These are phyloP conservation scores for Gastracanthus pulcherrimus DNA, from an alignment of 2,888 invertebrate genomes.

Conservation along the genomic window DNA sequence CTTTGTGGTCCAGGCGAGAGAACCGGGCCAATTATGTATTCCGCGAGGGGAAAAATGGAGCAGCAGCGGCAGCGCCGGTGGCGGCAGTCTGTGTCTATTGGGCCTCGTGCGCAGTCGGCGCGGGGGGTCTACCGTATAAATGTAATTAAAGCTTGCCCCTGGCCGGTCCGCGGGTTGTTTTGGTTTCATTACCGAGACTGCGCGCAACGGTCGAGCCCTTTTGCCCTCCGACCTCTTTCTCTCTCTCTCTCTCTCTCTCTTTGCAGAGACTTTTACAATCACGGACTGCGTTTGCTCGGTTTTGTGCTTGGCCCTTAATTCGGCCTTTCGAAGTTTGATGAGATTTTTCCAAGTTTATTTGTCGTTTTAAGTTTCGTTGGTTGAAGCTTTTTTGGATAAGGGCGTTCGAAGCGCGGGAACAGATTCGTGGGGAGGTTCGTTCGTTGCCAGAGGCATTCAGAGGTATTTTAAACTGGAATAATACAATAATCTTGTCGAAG, in stretches of 20 bases:
- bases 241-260: neutral
- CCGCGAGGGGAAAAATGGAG: neutral
- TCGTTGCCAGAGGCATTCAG: too few relatives aligned
- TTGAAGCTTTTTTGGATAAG: too few relatives aligned
- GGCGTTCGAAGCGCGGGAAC: too few relatives aligned
- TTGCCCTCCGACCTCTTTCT: neutral
- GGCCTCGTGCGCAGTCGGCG: too few relatives aligned
- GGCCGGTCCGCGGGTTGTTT: constrained; percentile 73
- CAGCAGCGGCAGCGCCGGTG: neutral
- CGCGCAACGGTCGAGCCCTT: constrained; percentile 57
- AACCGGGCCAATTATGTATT: constrained; percentile 33
- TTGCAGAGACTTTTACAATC: neutral
- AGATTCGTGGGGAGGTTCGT: neutral
- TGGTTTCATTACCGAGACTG: constrained; percentile 72
- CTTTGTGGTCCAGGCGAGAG: constrained; percentile 46
- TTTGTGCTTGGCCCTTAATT: too few relatives aligned
- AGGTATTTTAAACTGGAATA: too few relatives aligned
- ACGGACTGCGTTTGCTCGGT: too few relatives aligned
- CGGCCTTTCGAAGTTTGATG: neutral
- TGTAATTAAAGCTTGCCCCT: constrained; percentile 71
- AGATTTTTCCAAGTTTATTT: neutral
- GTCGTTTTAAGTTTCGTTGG: too few relatives aligned
- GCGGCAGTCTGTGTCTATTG: neutral
- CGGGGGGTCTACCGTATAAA: constrained; percentile 64
- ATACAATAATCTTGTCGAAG: too few relatives aligned